Evolutionary conservation across 1,140 invertebrate genomes (phyloP).

Genomic region (Megalonaias nervosa): DNA sequence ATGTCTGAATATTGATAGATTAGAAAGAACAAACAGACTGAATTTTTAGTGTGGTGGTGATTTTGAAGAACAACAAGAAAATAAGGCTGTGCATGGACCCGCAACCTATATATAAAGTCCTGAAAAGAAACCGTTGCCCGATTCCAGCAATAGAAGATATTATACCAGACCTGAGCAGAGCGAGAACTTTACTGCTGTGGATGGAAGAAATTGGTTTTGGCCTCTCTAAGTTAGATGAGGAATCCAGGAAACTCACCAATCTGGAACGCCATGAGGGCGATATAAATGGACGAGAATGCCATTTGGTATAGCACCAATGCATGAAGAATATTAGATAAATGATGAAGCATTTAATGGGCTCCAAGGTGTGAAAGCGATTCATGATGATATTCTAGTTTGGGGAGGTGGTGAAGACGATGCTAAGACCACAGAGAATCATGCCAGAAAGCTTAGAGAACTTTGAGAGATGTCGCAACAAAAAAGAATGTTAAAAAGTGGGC

Average conservation of each 20-base stretch:
- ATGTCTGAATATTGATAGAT: constrained; percentile 50
- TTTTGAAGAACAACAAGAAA: constrained; percentile 43
- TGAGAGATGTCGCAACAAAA: constrained; percentile 24
- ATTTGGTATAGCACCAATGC: constrained; percentile 1
- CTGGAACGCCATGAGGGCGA: constrained; percentile 52
- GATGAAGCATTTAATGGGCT: constrained; percentile 57
- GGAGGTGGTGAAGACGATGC: constrained; percentile 45
- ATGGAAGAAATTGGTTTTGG: constrained; percentile 60
- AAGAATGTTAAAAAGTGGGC: constrained; percentile 68
- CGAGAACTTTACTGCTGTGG: constrained; percentile 35
- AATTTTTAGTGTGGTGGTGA: constrained; percentile 42
- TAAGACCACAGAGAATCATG: constrained; percentile 38
- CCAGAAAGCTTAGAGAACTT: constrained; percentile 20
- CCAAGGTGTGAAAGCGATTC: constrained; percentile 57
- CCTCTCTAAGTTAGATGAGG: constrained; percentile 55
- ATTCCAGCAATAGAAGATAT: constrained; percentile 36
- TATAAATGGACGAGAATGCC: constrained; percentile 35
- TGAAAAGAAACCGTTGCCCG: constrained; percentile 34
- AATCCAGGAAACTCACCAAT: constrained; percentile 49
- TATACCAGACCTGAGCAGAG: constrained; percentile 32
- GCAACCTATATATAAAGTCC: too few species aligned
- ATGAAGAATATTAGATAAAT: constrained; percentile 59
- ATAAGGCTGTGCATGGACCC: constrained; percentile 25
- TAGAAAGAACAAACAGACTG: constrained; percentile 59
- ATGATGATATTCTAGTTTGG: constrained; percentile 64